Evolutionary conservation across 2,888 invertebrate species (phyloP).

Genomic region (Psylliodes chrysocephalus): DNA sequence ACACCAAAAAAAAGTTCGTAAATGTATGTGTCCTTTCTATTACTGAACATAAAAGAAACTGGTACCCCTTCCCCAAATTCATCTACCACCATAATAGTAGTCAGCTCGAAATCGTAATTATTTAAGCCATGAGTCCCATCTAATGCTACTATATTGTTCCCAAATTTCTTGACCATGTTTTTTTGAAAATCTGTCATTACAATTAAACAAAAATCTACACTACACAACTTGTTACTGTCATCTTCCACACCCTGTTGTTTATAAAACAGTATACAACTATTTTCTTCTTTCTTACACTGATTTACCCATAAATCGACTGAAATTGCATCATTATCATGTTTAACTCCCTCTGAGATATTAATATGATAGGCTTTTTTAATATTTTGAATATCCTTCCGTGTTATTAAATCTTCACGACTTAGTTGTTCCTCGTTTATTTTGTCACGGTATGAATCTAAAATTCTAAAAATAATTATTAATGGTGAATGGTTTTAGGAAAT

Average conservation of each 20-base stretch:
- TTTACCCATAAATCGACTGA: background rate
- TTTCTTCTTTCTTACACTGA: background rate
- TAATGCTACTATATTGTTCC: conserved; percentile 9
- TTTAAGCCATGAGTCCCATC: conserved; percentile 35
- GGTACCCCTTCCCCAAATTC: conserved; percentile 39
- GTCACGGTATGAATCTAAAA: conserved; percentile 24
- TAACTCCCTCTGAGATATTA: background rate
- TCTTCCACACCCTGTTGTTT: conserved; percentile 24
- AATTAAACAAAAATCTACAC: conserved; percentile 32
- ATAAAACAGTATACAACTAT: conserved; percentile 27
- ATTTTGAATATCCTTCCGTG: background rate
- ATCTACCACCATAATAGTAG: conserved; percentile 36
- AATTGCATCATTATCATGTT: background rate
- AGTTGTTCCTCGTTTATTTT: conserved; percentile 17
- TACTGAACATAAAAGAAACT: conserved; percentile 38
- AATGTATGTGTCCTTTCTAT: conserved; percentile 37
- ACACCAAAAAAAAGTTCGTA: conserved; percentile 26
- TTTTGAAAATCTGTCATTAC: conserved; percentile 28
- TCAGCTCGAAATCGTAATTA: conserved; percentile 29
- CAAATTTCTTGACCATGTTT: background rate
- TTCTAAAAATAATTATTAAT: conserved; percentile 25
- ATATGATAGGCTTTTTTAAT: background rate
- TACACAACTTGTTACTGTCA: background rate
- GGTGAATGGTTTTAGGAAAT: too few species aligned
- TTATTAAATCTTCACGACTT: background rate